phyloP scores from a whole-genome alignment of 1,140 invertebrate species.

The Plodia interpunctella region DNA sequence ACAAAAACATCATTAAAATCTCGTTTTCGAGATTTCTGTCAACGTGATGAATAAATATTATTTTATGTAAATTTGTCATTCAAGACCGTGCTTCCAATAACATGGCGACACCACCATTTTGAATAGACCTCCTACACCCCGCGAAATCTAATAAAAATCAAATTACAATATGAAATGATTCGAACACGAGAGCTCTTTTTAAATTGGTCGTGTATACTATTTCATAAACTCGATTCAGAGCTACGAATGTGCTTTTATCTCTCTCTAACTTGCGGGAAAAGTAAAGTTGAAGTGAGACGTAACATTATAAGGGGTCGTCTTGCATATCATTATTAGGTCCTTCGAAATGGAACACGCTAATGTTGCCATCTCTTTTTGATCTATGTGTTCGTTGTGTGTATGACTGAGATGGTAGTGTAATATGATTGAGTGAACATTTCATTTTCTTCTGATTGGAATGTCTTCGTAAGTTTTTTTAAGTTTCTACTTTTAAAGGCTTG shows the following conservation, averaged over 20 bases:
- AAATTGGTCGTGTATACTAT: neutral
- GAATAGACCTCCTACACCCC: neutral
- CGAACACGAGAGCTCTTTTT: constrained; percentile 1
- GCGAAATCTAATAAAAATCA: neutral
- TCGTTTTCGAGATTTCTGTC: neutral
- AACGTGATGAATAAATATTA: neutral
- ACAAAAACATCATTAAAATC: neutral
- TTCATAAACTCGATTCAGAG: neutral
- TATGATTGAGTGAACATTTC: neutral
- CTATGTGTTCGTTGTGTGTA: neutral
- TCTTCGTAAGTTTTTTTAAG: neutral
- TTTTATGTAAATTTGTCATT: constrained; percentile 3
- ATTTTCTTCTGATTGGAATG: neutral
- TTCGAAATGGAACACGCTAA: neutral
- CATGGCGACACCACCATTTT: neutral
- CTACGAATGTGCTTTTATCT: neutral
- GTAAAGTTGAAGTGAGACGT: neutral
- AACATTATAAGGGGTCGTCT: neutral
- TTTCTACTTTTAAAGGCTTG: too few species aligned
- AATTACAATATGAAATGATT: neutral
- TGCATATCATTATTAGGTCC: constrained; percentile 5
- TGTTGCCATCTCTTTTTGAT: constrained; percentile 4
- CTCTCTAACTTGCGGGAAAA: neutral
- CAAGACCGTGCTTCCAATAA: neutral
- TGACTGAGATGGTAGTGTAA: neutral